Percentiles rank a stretch among this genome's conserved stretches.
phyloP scores from a whole-genome alignment of 2,888 invertebrate genomes.

The Dysmachus trigonus region DNA sequence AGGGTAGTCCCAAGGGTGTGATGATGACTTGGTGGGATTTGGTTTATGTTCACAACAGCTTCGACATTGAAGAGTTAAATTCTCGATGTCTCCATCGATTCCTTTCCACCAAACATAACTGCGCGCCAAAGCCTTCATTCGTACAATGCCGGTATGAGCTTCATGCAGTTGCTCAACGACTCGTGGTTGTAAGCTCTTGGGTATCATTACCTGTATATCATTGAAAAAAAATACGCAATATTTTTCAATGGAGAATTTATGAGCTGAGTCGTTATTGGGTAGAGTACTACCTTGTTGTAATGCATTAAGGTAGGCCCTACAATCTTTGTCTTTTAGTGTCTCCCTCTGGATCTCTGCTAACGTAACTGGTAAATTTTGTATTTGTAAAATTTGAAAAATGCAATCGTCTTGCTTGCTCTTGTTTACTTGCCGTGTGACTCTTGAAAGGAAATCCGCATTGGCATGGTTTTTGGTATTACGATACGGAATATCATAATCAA shows the following conservation, averaged over 20 bases:
- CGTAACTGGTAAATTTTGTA: neutral
- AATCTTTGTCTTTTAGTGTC: neutral
- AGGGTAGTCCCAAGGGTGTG: slow-evolving; percentile 49
- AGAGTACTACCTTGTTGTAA: neutral
- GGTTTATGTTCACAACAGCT: slow-evolving; percentile 40
- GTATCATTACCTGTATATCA: neutral
- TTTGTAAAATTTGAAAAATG: neutral
- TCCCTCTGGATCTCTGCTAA: neutral
- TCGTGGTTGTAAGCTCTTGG: neutral
- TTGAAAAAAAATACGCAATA: slow-evolving; percentile 28
- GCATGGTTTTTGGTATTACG: slow-evolving; percentile 33
- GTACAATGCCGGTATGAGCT: slow-evolving; percentile 47
- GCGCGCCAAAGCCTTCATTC: slow-evolving; percentile 50
- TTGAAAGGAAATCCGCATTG: slow-evolving; percentile 48
- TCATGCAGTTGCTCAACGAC: slow-evolving; percentile 48
- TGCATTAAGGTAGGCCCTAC: neutral
- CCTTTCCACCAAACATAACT: slow-evolving; percentile 52
- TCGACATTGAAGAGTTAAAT: slow-evolving; percentile 47
- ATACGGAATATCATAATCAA: slow-evolving; percentile 46
- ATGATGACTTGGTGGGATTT: slow-evolving; percentile 42
- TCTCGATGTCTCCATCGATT: slow-evolving; percentile 52
- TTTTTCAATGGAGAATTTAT: slow-evolving; percentile 41
- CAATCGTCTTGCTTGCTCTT: neutral
- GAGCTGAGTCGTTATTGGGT: neutral
- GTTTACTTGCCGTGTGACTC: slow-evolving; percentile 34